A percentile compares a stretch with the other conserved stretches of the same genome.
phyloP scores from a whole-genome alignment of 2,113 vertebrate species.

The Oryzias woworae region DNA sequence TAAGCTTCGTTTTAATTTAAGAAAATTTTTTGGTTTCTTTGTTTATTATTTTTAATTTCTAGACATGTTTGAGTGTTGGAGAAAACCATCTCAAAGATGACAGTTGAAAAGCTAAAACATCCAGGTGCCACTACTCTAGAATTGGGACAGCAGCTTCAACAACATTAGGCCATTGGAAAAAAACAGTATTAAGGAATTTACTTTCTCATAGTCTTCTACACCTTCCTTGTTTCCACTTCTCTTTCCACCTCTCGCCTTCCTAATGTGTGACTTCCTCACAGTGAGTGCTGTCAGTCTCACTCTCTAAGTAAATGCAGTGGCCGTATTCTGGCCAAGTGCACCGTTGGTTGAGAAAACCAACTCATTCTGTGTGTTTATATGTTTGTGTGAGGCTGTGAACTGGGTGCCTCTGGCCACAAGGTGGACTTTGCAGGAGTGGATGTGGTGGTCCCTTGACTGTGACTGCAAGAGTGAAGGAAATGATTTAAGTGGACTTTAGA shows the following conservation, averaged over 20 bases:
- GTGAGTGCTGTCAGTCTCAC: slow-evolving; percentile 44
- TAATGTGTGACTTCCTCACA: slow-evolving; percentile 40
- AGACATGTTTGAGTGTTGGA: too few species aligned
- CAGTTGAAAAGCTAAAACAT: too few species aligned
- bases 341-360: slow-evolving; percentile 36
- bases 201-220: not conserved
- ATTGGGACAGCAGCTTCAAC: too few species aligned
- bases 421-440: slow-evolving; percentile 51
- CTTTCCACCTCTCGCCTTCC: slow-evolving; percentile 7
- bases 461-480: slow-evolving; percentile 64
- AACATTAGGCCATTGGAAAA: too few species aligned
- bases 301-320: slow-evolving; percentile 19
- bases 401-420: slow-evolving; percentile 51
- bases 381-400: slow-evolving; percentile 50
- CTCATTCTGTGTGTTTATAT: slow-evolving; percentile 54
- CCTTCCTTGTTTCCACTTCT: not conserved
- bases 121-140: too few species aligned
- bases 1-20: too few species aligned
- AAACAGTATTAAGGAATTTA: not conserved
- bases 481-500: slow-evolving; percentile 57
- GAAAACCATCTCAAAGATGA: too few species aligned
- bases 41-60: too few species aligned
- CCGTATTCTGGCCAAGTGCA: slow-evolving; percentile 38
- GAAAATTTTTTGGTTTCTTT: too few species aligned
- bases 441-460: slow-evolving; percentile 53